Base-by-base conservation (phyloP, 2,113 vertebrate genomes). In the Menidia beryllina region DNA sequence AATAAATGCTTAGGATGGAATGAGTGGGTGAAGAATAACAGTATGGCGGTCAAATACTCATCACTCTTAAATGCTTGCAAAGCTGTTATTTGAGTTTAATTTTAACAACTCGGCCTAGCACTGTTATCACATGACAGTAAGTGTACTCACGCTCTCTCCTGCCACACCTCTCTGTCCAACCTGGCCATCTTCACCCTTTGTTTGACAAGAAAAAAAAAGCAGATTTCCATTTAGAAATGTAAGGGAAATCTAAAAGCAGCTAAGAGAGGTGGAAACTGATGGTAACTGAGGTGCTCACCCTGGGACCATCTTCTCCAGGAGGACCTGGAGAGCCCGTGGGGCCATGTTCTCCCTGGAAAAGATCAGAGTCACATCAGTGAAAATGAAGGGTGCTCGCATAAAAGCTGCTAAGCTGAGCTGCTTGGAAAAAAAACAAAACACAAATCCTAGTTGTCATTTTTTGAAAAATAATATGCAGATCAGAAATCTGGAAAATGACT, bases 161-260 rank as follows among this genome's bases (percentile, higher is more conserved):
- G 96, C 94, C 60, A 99, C 94, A 75, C 97, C 98, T 89, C 97
- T 94, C 65, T 94, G 98, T 85, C 98, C 98, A 30, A 97, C 93
- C 88, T 98, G 96, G 50, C 98, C 98, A 77, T 99, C 98, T 93
- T 99, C 98, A 72, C 98, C 98, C 98, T 99, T n/a, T 58, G 47
- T 82, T 19, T 83, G 3, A 58, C 19, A 55, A 14, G n/a, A n/a
- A n/a, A 19, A 61, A 7, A 48, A 52, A 59, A 36, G 61, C 9
- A 25, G 9, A 17, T 12, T 1, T 20, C 75, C 57, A 54, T 38
- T 38, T 27, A 49, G 15, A 38, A 68, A 64, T 49, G 14, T 10
- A 24, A 3, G 54, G 11, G 4, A 15, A 68, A 23, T 27, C 30
- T 25, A 3, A 12, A 36, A 17, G 23, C 12, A 38, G 49, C 11